Evolutionary conservation across 2,888 invertebrate genomes (phyloP), one percentile per base, ranked within the genome.

Genomic region (Dryomyza anilis): DNA sequence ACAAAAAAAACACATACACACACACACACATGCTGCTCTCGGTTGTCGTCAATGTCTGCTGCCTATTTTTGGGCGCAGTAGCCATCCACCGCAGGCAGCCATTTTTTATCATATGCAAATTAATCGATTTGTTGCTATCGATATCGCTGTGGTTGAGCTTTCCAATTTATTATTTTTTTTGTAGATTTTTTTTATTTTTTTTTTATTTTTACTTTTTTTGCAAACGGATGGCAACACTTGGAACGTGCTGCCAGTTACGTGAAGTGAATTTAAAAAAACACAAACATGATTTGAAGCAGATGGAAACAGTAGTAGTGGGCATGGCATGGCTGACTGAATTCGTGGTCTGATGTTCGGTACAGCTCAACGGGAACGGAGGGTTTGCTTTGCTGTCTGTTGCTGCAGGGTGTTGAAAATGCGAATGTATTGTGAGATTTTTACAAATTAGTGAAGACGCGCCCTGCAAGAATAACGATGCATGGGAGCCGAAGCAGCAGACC

Each of bases 81-180:
- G n/a, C n/a, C n/a, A n/a, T n/a, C n/a, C n/a, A n/a, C n/a, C n/a
- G n/a, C n/a, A n/a, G 45, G 45, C 19, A 14, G 16, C 7, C 2
- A 16, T 45, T 45, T 45, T 45, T 43, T 43, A n/a, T 43, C 19
- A 16, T n/a, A 1, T 67, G 55, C 45, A 65, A 65, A 65, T 65
- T 52, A 63, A 63, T 67, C 67, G 63, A 69, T 65, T 60, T 43
- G 52, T 45, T 56, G 16, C 48, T 36, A 45, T 36, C 39, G 53
- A 63, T 36, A 55, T 39, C 19, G 61, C 27, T 65, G 39, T 39
- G 3, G 39, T 7, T 7, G 39, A 39, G 12, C 14, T 5, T 39
- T 14, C 3, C n/a, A n/a, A n/a, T 52, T n/a, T 45, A 21, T 57
- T 59, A 25, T 36, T 58, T 29, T 66, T 59, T 29, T 63, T 63